Evolutionary conservation across 2,797 vertebrate species (phyloP).

Genomic region (Chloroceryle inda): DNA sequence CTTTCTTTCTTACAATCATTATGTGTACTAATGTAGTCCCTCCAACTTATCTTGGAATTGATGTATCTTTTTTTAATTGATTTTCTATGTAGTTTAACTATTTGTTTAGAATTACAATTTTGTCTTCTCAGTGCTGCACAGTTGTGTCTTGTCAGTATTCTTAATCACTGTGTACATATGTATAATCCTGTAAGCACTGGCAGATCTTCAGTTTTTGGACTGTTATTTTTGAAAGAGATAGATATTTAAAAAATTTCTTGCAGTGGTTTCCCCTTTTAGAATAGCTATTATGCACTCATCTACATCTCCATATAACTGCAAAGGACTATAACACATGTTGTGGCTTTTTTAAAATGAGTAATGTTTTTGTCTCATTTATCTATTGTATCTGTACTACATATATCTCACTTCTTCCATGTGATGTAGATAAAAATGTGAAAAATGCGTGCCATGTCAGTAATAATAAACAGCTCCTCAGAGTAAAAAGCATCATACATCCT

Average conservation of each 20-base stretch:
- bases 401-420: background rate
- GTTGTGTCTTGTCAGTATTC: background rate
- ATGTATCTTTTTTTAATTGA: background rate
- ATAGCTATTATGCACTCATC: background rate
- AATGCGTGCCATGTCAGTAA: background rate
- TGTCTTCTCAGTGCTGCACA: background rate
- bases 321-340: background rate
- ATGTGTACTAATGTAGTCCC: background rate
- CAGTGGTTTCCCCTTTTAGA: background rate
- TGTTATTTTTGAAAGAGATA: background rate
- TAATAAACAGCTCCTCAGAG: background rate
- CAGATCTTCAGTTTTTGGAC: background rate
- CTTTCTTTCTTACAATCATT: background rate
- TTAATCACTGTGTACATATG: background rate
- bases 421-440: slow-evolving; percentile 1
- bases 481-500: background rate
- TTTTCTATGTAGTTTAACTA: background rate
- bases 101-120: background rate
- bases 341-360: background rate
- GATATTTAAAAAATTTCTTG: background rate
- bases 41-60: background rate
- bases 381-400: background rate
- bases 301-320: background rate
- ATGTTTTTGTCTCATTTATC: background rate
- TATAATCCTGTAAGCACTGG: background rate